Percentiles rank a stretch among this genome's conserved stretches.
phyloP scores from a whole-genome alignment of 2,113 vertebrate genomes.

The Diadophis punctatus region DNA sequence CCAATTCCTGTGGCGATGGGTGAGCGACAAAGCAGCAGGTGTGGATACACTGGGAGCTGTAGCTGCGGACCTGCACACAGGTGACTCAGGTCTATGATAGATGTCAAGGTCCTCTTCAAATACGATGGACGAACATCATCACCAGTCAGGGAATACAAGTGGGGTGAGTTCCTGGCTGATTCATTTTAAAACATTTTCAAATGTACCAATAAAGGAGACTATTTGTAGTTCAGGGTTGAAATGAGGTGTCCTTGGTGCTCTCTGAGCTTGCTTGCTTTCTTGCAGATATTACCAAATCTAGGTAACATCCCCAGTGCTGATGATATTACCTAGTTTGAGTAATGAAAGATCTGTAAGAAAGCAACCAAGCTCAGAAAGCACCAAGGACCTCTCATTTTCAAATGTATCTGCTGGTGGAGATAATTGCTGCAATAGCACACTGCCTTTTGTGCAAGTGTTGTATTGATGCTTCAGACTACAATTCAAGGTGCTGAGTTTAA shows the following conservation, averaged over 20 bases:
- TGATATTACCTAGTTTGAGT: background rate
- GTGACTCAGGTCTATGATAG: too few species aligned
- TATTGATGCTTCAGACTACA: background rate
- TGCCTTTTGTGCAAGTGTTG: background rate
- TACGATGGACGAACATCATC: too few species aligned
- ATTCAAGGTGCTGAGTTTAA: background rate
- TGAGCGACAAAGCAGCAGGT: too few species aligned
- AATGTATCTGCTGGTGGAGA: background rate
- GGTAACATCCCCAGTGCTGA: background rate
- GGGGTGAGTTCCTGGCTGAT: background rate
- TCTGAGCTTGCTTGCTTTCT: background rate
- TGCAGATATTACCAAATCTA: background rate
- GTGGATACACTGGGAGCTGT: too few species aligned
- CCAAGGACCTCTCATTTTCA: background rate
- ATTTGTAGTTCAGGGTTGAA: background rate
- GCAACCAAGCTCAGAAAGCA: background rate
- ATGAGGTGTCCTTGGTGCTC: background rate
- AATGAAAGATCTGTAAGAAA: background rate
- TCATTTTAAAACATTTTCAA: background rate
- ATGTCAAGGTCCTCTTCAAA: too few species aligned
- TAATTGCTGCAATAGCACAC: background rate
- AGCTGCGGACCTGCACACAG: too few species aligned
- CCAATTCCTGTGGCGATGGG: too few species aligned
- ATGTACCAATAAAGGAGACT: background rate
- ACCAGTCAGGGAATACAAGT: background rate